Conservation (phyloP, 2,888 invertebrate genomes). For the Stenchaetothrips biformis region DNA sequence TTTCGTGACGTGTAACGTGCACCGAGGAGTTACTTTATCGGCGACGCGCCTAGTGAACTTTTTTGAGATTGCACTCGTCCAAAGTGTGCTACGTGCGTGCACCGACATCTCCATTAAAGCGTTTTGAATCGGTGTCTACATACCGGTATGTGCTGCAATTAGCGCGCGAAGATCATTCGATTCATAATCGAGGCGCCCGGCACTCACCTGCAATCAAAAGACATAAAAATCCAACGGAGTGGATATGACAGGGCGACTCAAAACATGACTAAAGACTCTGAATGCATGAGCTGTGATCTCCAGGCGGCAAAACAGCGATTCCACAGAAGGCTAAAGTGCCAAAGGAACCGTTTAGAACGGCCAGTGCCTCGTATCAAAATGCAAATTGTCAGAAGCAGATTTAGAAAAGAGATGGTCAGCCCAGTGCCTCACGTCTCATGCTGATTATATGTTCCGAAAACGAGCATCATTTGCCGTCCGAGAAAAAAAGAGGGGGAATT, state of each 20-base stretch:
- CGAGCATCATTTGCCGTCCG: neutral
- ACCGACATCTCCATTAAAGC: neutral
- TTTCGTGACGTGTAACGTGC: neutral
- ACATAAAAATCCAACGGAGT: neutral
- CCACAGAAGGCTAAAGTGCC: no score
- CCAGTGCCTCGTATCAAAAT: no score
- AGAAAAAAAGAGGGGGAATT: neutral
- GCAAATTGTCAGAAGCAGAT: no score
- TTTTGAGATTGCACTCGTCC: neutral
- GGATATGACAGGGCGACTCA: neutral
- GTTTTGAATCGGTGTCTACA: neutral
- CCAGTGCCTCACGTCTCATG: neutral
- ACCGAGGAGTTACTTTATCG: neutral
- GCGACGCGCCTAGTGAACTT: neutral
- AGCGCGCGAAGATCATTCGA: neutral
- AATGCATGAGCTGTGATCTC: no score
- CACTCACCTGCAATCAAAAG: constrained; percentile 2
- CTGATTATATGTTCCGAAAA: neutral
- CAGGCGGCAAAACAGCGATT: no score
- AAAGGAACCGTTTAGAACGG: no score
- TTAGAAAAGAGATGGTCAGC: neutral
- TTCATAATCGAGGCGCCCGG: neutral
- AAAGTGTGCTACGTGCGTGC: no score
- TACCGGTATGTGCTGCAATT: neutral
- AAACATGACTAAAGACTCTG: neutral